phyloP scores from a whole-genome alignment of 53 echinoderm and acorn worm genomes.

The Echinometra lucunter region DNA sequence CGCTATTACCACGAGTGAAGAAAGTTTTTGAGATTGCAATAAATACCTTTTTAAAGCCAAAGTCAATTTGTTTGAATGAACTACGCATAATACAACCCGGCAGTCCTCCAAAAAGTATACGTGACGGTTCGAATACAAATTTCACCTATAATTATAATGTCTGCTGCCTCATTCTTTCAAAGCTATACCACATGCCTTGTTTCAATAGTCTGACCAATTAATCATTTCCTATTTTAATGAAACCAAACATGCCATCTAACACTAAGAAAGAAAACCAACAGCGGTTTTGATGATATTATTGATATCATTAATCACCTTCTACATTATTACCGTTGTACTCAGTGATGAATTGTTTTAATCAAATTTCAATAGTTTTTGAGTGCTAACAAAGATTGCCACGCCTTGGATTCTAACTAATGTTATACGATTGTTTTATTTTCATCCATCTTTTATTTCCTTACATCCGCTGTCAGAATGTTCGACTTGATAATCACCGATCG shows the following conservation, averaged over 20 bases:
- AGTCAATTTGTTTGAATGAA: too few species aligned
- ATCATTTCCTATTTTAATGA: not conserved
- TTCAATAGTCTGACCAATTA: not conserved
- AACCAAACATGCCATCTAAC: not conserved
- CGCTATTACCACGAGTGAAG: too few species aligned
- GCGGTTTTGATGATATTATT: not conserved
- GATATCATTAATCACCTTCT: slow-evolving; percentile 19
- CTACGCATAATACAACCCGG: too few species aligned
- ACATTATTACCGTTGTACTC: not conserved
- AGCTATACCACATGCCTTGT: not conserved
- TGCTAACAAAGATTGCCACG: not conserved
- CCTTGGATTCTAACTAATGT: not conserved
- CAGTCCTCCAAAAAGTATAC: too few species aligned
- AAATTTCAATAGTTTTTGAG: not conserved
- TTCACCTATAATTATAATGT: not conserved
- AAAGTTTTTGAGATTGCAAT: too few species aligned
- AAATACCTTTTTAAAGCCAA: too few species aligned
- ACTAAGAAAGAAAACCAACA: not conserved
- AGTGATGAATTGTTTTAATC: not conserved
- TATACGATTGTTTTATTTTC: not conserved
- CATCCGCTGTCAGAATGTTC: not conserved
- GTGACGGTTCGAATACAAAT: not conserved
- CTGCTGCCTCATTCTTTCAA: not conserved
- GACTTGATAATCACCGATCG: not conserved
- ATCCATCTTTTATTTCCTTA: not conserved